phyloP scores from a whole-genome alignment of 2,113 vertebrate species.

The Pterocles gutturalis region DNA sequence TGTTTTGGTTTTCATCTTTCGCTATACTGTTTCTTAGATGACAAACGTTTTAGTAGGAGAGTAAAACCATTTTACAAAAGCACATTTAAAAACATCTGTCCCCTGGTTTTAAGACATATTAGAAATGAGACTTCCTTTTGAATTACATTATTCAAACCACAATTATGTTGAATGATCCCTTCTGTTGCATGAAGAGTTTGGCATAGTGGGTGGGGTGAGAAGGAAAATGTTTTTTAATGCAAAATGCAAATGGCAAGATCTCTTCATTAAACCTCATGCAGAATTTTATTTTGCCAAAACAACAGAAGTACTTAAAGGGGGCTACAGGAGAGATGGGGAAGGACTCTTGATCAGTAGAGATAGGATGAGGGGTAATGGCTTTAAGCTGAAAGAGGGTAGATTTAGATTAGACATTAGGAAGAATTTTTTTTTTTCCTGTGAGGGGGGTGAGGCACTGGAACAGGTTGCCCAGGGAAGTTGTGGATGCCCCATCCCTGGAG shows the following conservation, averaged over 20 bases:
- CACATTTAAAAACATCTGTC: neutral
- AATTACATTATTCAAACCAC: neutral
- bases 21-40: neutral
- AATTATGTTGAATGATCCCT: neutral
- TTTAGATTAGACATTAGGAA: no score
- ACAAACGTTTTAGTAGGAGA: neutral
- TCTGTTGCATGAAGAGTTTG: neutral
- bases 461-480: no score
- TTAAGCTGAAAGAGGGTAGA: no score
- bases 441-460: no score
- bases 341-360: no score
- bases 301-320: neutral
- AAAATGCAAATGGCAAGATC: neutral
- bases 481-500: no score
- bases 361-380: no score
- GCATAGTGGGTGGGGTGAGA: neutral
- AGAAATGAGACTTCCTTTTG: neutral
- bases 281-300: neutral
- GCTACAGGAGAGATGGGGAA: no score
- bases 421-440: no score
- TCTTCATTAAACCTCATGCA: neutral
- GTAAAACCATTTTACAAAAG: neutral
- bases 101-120: neutral
- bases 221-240: neutral
- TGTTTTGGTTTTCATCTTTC: neutral